These are phyloP conservation scores for cattle (Bos taurus) DNA, from an alignment of 2,113 vertebrate species.

Conservation along the genomic window ARS-UCD2.0 NC_037331.1:14059001-14059500, in stretches of 20 bases:
- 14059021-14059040: not conserved
- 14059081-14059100: not conserved
- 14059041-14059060: not conserved
- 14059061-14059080: not conserved
- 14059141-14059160: not conserved
- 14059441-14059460: not conserved
- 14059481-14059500: constrained; percentile 39
- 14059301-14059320: constrained; percentile 18
- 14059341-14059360: constrained; percentile 7
- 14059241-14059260: constrained; percentile 4
- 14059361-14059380: constrained; percentile 30
- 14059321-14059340: not conserved
- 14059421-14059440: constrained; percentile 25
- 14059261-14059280: not conserved
- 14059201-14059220: not conserved
- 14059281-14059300: constrained; percentile 30
- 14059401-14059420: not conserved
- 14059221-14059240: not conserved
- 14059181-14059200: not conserved
- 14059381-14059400: constrained; percentile 13
- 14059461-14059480: not conserved
- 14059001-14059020: not conserved
- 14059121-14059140: not conserved
- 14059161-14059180: fast-evolving
- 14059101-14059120: not conserved